These are phyloP conservation scores for Oreotragus oreotragus DNA, from an alignment of 2,113 vertebrate genomes.

Conservation along the genomic window DNA sequence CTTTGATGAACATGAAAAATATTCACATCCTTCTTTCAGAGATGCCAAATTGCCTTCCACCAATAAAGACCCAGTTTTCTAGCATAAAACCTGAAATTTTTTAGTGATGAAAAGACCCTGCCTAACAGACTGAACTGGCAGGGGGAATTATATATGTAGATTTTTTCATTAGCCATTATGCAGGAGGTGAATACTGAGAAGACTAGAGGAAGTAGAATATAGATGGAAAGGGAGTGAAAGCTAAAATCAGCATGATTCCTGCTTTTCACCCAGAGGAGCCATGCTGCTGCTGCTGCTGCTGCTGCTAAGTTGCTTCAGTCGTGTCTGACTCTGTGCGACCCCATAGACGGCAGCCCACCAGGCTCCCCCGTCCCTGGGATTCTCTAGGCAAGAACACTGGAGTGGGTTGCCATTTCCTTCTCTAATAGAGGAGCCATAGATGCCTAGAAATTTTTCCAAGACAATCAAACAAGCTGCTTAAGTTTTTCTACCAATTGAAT, in stretches of 20 bases:
- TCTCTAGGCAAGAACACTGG: too few species aligned
- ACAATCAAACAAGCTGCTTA: background rate
- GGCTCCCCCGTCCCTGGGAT: too few species aligned
- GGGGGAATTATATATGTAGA: background rate
- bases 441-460: background rate
- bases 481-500: background rate
- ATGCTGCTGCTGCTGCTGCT: too few species aligned
- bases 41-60: background rate
- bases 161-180: conserved; percentile 1
- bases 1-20: background rate
- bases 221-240: background rate
- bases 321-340: too few species aligned
- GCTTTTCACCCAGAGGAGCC: background rate
- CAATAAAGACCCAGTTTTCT: background rate
- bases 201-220: background rate
- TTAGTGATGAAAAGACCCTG: background rate
- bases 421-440: background rate
- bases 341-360: too few species aligned
- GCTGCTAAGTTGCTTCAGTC: too few species aligned
- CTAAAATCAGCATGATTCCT: background rate
- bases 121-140: background rate
- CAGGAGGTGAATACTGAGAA: background rate
- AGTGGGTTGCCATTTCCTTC: too few species aligned
- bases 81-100: background rate
- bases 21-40: background rate